Evolutionary conservation across 2,888 invertebrate species (phyloP), one percentile per base, ranked within the genome.

Genomic region (Polyommatus icarus): DNA sequence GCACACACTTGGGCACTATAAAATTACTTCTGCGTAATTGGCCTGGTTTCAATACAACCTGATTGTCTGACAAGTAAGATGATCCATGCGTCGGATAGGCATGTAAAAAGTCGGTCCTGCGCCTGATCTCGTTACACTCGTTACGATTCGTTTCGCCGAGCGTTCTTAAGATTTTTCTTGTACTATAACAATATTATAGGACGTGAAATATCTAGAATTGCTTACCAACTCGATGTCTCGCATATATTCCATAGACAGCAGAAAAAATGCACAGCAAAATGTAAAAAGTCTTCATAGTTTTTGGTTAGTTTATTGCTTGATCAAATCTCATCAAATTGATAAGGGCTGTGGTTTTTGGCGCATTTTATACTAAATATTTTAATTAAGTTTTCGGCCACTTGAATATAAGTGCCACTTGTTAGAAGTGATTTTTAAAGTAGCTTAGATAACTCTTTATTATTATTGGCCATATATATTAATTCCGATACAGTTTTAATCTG

Each of bases 301-400:
- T 46, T 46, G 46, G 46, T 46, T 29, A 67, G 12, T 67, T 32
- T 67, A 67, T 15, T 67, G 67, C 15, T 15, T 67, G 29, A 67
- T 67, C 12, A 32, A 67, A 18, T 0, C 67, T 29, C 32, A 1
- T 24, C 24, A 61, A 61, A 67, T 67, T 10, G 24, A 15, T 67
- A 29, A 32, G 15, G 20, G 32, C 29, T 6, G 18, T 18, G 8
- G 8, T 18, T 29, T 50, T 15, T 32, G 1, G 6, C 15, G 15
- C 24, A 6, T 54, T 75, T 54, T 75, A 75, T 75, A 75, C 24
- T 8, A 54, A 54, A 18, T 29, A 8, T 24, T 75, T 75, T 75
- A 75, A 75, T 75, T 29, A 75, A 75, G 15, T 40, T 72, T 36
- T 72, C 54, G 75, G 24, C 75, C 75, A 75, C 50, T 20, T 54